Conservation (phyloP, 2,797 vertebrate genomes). For the Gymnopithys bicolor region DNA sequence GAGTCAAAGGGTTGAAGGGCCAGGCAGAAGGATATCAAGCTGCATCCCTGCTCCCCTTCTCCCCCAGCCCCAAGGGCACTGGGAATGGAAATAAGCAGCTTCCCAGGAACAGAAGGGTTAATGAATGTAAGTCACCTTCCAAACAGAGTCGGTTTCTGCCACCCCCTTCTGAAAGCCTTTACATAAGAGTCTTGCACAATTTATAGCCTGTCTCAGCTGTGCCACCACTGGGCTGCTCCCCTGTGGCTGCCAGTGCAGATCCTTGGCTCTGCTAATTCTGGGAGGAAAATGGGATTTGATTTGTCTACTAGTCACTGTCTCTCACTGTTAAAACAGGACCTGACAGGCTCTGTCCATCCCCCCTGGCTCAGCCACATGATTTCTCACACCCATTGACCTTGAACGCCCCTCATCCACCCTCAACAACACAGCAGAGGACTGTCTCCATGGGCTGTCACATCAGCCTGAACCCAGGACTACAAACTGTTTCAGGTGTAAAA, state of each 20-base stretch:
- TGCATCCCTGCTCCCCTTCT: rapidly evolving
- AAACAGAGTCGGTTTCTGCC: neutral
- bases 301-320: slow-evolving; percentile 3
- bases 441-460: neutral
- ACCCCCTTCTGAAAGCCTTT: neutral
- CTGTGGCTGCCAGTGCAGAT: slow-evolving; percentile 5
- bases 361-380: neutral
- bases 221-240: neutral
- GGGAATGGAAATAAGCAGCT: neutral
- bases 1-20: neutral
- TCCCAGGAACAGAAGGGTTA: neutral
- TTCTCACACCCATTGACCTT: neutral
- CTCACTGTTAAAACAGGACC: neutral
- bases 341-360: neutral
- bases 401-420: neutral
- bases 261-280: neutral
- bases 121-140: neutral
- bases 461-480: neutral
- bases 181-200: slow-evolving; percentile 38
- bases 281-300: slow-evolving; percentile 26
- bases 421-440: neutral
- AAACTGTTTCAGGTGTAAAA: neutral
- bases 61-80: rapidly evolving
- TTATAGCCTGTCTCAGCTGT: slow-evolving; percentile 14
- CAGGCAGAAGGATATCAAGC: neutral